phyloP scores from a whole-genome alignment of 2,113 vertebrate genomes.

The Machaerirhynchus nigripectus region DNA sequence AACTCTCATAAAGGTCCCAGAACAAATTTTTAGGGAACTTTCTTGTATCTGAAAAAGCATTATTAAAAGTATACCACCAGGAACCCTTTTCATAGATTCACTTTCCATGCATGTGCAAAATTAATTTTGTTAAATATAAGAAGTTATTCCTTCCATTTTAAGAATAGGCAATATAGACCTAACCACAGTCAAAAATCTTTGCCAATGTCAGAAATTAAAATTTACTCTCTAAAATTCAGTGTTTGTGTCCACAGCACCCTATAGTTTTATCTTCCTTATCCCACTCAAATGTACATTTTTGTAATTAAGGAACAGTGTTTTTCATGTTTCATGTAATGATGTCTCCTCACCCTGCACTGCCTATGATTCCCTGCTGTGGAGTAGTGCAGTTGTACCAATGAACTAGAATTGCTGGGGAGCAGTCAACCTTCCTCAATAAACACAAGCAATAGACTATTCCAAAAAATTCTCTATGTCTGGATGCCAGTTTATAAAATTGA shows the following conservation, averaged over 20 bases:
- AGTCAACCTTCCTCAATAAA: slow-evolving; percentile 28
- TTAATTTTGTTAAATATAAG: neutral
- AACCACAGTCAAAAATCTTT: neutral
- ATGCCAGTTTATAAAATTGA: slow-evolving; percentile 27
- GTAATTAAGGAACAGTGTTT: neutral
- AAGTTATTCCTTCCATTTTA: neutral
- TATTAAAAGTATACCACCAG: neutral
- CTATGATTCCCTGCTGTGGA: neutral
- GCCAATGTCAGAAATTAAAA: neutral
- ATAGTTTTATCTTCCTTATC: neutral
- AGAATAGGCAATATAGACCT: neutral
- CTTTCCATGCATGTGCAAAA: neutral
- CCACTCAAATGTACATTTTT: neutral
- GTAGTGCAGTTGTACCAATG: neutral
- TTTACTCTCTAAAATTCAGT: neutral
- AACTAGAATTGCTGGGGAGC: neutral
- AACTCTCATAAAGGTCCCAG: neutral
- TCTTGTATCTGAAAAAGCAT: neutral
- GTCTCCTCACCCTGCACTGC: neutral
- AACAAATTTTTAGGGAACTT: neutral
- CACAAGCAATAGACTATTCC: neutral
- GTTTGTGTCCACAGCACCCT: neutral
- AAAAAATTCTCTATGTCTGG: slow-evolving; percentile 26
- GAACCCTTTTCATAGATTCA: neutral
- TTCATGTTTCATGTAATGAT: neutral